Conservation (phyloP, 1,140 invertebrate genomes). For the Drosophila arawakana region DNA sequence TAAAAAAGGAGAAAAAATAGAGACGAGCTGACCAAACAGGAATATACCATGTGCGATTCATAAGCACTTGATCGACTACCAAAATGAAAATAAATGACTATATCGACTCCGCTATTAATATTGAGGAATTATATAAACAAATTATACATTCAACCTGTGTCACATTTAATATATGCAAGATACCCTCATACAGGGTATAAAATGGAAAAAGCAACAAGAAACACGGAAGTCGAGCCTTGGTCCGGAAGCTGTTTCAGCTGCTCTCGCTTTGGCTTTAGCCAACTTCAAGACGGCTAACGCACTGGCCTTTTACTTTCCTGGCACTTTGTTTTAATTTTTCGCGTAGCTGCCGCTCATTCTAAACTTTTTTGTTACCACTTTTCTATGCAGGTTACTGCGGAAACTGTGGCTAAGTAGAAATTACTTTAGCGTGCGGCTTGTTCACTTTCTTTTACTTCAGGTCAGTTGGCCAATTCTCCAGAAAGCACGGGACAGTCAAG, state of each 20-base stretch:
- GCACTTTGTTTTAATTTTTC: conserved; percentile 80
- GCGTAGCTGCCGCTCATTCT: conserved; percentile 38
- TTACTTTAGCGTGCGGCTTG: conserved; percentile 67
- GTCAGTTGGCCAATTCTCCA: conserved; percentile 35
- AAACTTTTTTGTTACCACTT: conserved; percentile 60
- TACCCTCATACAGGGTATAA: too few species aligned
- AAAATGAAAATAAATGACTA: too few species aligned
- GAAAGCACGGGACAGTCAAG: background rate
- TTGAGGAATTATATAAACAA: too few species aligned
- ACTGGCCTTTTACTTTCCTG: conserved; percentile 78
- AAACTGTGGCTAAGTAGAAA: conserved; percentile 72
- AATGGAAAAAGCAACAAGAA: too few species aligned
- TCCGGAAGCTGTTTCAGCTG: conserved; percentile 28
- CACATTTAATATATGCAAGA: too few species aligned
- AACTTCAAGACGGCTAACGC: conserved; percentile 61
- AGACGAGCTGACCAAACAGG: too few species aligned
- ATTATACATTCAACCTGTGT: too few species aligned
- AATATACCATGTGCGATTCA: too few species aligned
- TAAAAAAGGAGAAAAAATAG: conserved; percentile 1
- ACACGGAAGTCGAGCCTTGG: conserved; percentile 5
- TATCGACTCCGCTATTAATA: too few species aligned
- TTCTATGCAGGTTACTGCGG: conserved; percentile 46
- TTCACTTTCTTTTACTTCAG: conserved; percentile 42
- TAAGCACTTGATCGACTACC: too few species aligned
- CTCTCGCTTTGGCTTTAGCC: conserved; percentile 26